Evolutionary conservation across 2,888 invertebrate species (phyloP), one percentile per base, ranked within the genome.

Genomic region (Emmelina monodactyla): DNA sequence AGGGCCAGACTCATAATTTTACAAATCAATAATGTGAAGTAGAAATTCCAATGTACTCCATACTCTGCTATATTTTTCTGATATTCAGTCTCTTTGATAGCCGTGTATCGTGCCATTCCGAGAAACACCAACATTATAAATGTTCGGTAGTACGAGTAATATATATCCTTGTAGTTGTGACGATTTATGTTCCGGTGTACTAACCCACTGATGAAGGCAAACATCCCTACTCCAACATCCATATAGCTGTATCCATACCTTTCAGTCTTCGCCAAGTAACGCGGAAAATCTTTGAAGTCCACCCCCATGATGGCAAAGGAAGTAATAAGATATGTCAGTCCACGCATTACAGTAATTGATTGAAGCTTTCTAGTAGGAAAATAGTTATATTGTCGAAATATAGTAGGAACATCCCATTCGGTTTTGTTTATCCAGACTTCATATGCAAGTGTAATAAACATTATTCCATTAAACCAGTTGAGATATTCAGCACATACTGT

Each of bases 11-110:
- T 87, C 13, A 90, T 54, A 1, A 93, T 59, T 69, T 92, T 94
- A 12, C 94, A 88, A 28, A 88, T 69, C 2, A 92, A 94, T 37
- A 99, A 71, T 0, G 97, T 97, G 46, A 96, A 88, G 66, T 98
- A 99, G 62, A 99, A 99, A 69, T 99, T 99, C 93, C 97, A 96
- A 64, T 99, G 97, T 0, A 89, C 83, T 0, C 99, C 99, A 79
- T 99, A 99, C 63, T 99, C 99, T 0, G 90, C 86, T 0, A 91
- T 85, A 62, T 94, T 92, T 51, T 91, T 89, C 37, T 92, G 91
- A 63, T 99, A 98, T 45, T 90, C 85, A 1, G 89, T 69, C 28
- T 85, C 61, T 50, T 84, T 84, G 1, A 88, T 60, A 11, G 81
- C 62, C 2, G 87, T 34, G 45, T 83, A 86, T 41, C 92, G 82